Percentiles rank a stretch among this genome's conserved stretches.
These are phyloP conservation scores for Cheilosia urbana DNA, from an alignment of 2,888 invertebrate species.

Conservation along the genomic window DNA sequence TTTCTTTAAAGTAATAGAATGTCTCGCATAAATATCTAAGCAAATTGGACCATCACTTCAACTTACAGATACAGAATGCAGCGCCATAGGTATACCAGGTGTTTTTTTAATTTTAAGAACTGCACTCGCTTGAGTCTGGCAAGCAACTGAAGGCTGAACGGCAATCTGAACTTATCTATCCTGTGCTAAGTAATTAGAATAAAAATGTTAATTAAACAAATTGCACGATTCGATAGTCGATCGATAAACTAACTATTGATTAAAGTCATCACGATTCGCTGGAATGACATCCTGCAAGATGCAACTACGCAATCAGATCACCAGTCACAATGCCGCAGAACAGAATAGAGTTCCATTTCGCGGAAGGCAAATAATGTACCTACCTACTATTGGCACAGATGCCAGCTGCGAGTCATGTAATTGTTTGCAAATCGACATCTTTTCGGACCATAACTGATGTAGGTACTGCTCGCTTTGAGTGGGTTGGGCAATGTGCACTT, in stretches of 20 bases:
- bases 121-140: slow-evolving; percentile 9
- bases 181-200: neutral
- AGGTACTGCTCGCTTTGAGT: too few relatives aligned
- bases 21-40: neutral
- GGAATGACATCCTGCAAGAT: neutral
- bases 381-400: too few relatives aligned
- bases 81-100: slow-evolving; percentile 17
- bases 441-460: too few relatives aligned
- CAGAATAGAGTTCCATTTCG: too few relatives aligned
- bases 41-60: neutral
- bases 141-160: slow-evolving; percentile 19
- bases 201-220: slow-evolving; percentile 8
- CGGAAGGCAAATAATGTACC: too few relatives aligned
- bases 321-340: too few relatives aligned
- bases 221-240: slow-evolving; percentile 32
- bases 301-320: too few relatives aligned
- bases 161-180: slow-evolving; percentile 1
- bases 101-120: neutral
- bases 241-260: slow-evolving; percentile 16
- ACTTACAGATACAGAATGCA: slow-evolving; percentile 34
- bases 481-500: too few relatives aligned
- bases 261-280: slow-evolving; percentile 25
- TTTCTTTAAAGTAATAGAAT: neutral
- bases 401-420: too few relatives aligned
- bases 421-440: too few relatives aligned